Conservation (phyloP, 2,888 invertebrate species). For the Labia minor region DNA sequence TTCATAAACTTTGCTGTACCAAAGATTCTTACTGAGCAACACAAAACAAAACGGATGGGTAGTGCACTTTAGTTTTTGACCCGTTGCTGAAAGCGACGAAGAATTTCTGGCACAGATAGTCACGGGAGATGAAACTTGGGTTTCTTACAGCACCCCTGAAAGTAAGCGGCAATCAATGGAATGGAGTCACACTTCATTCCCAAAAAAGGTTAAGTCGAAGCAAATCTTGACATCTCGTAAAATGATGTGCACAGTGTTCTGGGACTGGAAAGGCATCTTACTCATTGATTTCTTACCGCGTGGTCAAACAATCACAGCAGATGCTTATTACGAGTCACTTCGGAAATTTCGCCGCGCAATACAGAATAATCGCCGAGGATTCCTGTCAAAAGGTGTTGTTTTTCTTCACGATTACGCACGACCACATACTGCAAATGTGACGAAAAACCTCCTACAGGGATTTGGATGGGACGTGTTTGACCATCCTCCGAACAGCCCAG, state of each 20-base stretch:
- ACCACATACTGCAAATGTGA: no score
- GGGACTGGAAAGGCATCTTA: conserved; percentile 27
- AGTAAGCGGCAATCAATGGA: no score
- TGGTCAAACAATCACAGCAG: conserved; percentile 17
- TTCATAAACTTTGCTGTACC: no score
- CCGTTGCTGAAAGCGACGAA: no score
- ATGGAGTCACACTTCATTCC: conserved; percentile 19
- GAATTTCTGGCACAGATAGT: conserved; percentile 25
- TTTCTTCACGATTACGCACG: no score
- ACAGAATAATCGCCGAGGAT: conserved; percentile 15
- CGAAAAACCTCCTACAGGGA: no score
- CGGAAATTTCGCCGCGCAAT: conserved; percentile 16
- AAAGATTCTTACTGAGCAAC: background rate
- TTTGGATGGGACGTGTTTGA: conserved; percentile 5
- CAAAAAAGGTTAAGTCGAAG: conserved; percentile 22
- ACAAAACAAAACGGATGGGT: conserved; percentile 8
- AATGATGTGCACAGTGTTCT: conserved; percentile 29
- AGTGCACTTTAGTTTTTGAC: conserved; percentile 25
- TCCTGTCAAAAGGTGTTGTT: background rate
- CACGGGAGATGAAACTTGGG: no score
- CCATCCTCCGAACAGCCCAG: no score
- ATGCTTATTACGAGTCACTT: conserved; percentile 8
- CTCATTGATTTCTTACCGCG: conserved; percentile 19
- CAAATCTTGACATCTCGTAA: conserved; percentile 25
- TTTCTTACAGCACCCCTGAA: no score